Conservation (phyloP, 2,888 invertebrate species). For the Ganaspis brasiliensis region DNA sequence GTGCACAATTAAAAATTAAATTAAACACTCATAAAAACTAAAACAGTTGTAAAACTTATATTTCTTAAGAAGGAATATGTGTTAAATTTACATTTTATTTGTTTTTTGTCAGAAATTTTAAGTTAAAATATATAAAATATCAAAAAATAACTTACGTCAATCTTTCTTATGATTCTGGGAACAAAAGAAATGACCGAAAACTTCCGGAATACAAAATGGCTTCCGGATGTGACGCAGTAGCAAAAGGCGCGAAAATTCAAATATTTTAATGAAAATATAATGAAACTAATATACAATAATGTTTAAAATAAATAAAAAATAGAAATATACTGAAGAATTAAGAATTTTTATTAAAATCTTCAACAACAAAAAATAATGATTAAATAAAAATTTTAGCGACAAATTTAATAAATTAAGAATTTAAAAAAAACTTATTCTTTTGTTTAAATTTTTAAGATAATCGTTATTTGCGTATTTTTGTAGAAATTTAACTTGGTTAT, state of each 20-base stretch:
- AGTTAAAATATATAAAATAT: not conserved
- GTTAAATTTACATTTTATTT: not conserved
- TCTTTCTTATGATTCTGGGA: constrained; percentile 10
- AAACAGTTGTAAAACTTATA: not conserved
- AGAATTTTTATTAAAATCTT: no score
- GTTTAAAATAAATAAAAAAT: no score
- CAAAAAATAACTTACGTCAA: constrained; percentile 17
- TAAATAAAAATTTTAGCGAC: no score
- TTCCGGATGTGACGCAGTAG: not conserved
- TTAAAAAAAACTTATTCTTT: no score
- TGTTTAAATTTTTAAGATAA: no score
- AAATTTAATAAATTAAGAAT: no score
- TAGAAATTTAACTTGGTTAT: not conserved
- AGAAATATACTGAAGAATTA: no score
- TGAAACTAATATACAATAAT: no score
- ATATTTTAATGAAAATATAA: not conserved
- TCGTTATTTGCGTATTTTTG: no score
- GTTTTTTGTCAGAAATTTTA: not conserved
- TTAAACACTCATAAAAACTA: not conserved
- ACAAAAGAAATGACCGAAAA: not conserved
- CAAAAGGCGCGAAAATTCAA: not conserved
- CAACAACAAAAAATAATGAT: no score
- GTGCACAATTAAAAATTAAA: not conserved
- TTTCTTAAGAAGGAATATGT: not conserved
- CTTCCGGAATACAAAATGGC: not conserved